Base-by-base conservation (phyloP, 1,140 invertebrate species). In the Aphidius gifuensis region DNA sequence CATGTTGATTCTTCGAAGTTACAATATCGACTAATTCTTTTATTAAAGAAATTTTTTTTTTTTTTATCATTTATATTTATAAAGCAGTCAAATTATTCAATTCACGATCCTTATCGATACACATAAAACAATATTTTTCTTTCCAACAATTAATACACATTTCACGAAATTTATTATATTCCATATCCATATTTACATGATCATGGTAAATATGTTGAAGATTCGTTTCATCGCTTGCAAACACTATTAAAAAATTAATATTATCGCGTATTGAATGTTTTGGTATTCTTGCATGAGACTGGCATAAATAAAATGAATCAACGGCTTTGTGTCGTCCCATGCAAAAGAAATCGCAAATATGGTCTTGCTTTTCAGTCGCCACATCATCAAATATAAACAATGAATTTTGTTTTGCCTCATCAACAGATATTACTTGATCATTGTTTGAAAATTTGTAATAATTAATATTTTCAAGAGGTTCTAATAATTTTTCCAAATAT, bases 301-400 rank as follows among this genome's bases (percentile, higher is more conserved):
- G 16, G 16, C 16, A 16, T 16, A 16, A 16, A 69, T 72, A 78
- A 64, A 77, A 77, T 56, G 63, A 68, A 65, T 77, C 73, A 55
- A 71, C 68, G 43, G 69, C 43, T 16, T 69, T 73, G 72, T 78
- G 74, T 48, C 75, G 57, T 9, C 70, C 72, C 69, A 76, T 75
- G 64, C 68, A 68, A 69, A 79, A 80, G 16, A 68, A 76, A 77
- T 16, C 16, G 16, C 16, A 1, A 16, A 16, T 16, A 16, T 16
- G 16, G 16, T 16, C 16, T 16, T 50, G 69, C 64, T 60, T 68
- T 56, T 7, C 78, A 71, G 39, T 64, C 69, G 47, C 68, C 64
- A 66, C 77, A 71, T 61, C 76, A 70, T 81, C 76, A 66, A 78
- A 79, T 55, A 79, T 75, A 55, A 79, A 69, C 23, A 74, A 60